A percentile compares a stretch with the other conserved stretches of the same genome.
Conservation (phyloP, 2,888 invertebrate genomes). For the Xylocampa areola region DNA sequence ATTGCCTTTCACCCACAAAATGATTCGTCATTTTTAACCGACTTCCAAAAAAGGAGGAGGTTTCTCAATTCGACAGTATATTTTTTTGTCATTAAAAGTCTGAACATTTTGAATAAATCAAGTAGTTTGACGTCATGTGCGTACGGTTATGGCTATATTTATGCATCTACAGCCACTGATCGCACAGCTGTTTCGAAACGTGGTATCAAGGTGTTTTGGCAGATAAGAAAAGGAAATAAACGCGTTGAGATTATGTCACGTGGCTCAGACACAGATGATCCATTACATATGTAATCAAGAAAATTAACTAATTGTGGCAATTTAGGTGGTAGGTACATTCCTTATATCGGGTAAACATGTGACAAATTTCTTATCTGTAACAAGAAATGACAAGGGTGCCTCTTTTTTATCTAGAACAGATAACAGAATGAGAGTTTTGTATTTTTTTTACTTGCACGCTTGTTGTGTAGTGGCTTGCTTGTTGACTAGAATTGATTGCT, state of each 20-base stretch:
- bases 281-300: constrained; percentile 8
- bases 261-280: constrained; percentile 8
- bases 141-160: constrained; percentile 64
- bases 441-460: constrained; percentile 20
- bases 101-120: constrained; percentile 73
- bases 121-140: constrained; percentile 75
- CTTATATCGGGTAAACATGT: constrained; percentile 4
- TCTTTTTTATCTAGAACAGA: constrained; percentile 38
- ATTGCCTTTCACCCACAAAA: constrained; percentile 55
- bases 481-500: no score
- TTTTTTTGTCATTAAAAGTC: constrained; percentile 61
- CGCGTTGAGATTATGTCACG: constrained; percentile 1
- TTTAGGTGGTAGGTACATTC: constrained; percentile 13
- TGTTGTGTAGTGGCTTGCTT: no score
- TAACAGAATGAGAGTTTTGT: constrained; percentile 40
- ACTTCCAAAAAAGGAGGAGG: no score
- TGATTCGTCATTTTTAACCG: no score
- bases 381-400: constrained; percentile 24
- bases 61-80: no score
- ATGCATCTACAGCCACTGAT: constrained; percentile 37
- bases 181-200: constrained; percentile 46
- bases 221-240: constrained; percentile 19
- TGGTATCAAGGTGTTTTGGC: constrained; percentile 20
- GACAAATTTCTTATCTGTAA: constrained; percentile 42
- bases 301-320: constrained; percentile 20